Evolutionary conservation across 2,888 invertebrate genomes (phyloP).

Genomic region (Eretmocerus hayati): DNA sequence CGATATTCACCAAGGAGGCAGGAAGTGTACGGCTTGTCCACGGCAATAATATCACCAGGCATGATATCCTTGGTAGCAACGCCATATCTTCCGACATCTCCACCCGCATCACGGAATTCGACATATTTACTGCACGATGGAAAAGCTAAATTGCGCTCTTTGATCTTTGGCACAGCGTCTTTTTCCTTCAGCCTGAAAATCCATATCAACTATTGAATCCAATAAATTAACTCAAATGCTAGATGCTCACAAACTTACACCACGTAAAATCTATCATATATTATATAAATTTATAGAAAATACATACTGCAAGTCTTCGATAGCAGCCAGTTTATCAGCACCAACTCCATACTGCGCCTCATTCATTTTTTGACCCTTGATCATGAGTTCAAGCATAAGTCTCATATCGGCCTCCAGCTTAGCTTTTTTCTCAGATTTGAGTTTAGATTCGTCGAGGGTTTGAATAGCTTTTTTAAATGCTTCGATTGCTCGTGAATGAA

Average conservation of each 20-base stretch:
- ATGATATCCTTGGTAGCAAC: slow-evolving; percentile 61
- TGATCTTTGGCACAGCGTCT: slow-evolving; percentile 39
- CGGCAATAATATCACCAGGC: slow-evolving; percentile 65
- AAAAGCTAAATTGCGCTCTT: slow-evolving; percentile 48
- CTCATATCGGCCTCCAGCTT: slow-evolving; percentile 62
- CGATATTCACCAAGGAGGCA: slow-evolving; percentile 62
- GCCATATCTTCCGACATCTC: slow-evolving; percentile 65
- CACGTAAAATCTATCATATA: too few relatives aligned
- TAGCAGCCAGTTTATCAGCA: slow-evolving; percentile 7
- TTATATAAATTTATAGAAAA: too few relatives aligned
- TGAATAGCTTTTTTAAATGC: slow-evolving; percentile 64
- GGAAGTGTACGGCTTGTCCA: slow-evolving; percentile 67
- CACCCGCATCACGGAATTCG: slow-evolving; percentile 54
- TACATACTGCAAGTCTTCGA: too few relatives aligned
- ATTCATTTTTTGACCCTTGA: slow-evolving; percentile 52
- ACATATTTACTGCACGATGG: slow-evolving; percentile 59
- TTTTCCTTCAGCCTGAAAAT: slow-evolving; percentile 31
- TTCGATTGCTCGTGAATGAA: slow-evolving; percentile 57
- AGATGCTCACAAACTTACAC: too few relatives aligned
- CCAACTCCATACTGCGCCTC: slow-evolving; percentile 5
- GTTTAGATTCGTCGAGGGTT: slow-evolving; percentile 59
- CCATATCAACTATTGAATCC: too few relatives aligned
- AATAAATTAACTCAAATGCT: too few relatives aligned
- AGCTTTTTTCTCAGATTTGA: slow-evolving; percentile 56
- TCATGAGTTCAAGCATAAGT: slow-evolving; percentile 63